These are phyloP conservation scores for Heptranchias perlo DNA, from an alignment of 2,113 vertebrate species.

Conservation along the genomic window DNA sequence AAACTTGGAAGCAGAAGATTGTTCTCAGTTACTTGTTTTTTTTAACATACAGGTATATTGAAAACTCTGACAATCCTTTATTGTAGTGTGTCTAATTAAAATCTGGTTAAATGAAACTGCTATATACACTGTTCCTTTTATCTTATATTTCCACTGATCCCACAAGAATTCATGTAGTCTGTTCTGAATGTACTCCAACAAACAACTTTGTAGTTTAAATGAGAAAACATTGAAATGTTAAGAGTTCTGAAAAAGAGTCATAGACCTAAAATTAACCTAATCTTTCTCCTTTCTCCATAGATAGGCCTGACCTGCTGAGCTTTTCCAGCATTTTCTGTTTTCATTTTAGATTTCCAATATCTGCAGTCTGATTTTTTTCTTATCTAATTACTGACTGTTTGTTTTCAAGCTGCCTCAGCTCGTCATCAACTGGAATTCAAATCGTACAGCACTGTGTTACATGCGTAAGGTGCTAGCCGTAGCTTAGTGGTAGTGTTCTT, in stretches of 20 bases:
- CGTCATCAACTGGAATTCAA: neutral
- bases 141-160: neutral
- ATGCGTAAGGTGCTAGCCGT: too few species aligned
- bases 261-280: neutral
- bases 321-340: neutral
- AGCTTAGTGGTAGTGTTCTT: too few species aligned
- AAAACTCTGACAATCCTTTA: constrained; percentile 34
- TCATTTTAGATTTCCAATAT: neutral
- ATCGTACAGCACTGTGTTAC: neutral
- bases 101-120: neutral
- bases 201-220: neutral
- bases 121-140: neutral
- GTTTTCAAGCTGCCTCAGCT: neutral
- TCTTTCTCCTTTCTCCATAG: neutral
- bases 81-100: constrained; percentile 24
- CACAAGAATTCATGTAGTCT: neutral
- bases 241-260: neutral
- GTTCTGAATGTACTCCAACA: neutral
- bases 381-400: neutral
- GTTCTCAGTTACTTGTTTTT: constrained; percentile 37
- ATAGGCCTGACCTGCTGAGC: neutral
- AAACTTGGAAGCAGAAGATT: constrained; percentile 37
- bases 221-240: neutral
- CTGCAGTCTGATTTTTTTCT: neutral
- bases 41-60: constrained; percentile 40